These are phyloP conservation scores for Falco peregrinus DNA, from an alignment of 2,797 vertebrate genomes.

Conservation along the genomic window DNA sequence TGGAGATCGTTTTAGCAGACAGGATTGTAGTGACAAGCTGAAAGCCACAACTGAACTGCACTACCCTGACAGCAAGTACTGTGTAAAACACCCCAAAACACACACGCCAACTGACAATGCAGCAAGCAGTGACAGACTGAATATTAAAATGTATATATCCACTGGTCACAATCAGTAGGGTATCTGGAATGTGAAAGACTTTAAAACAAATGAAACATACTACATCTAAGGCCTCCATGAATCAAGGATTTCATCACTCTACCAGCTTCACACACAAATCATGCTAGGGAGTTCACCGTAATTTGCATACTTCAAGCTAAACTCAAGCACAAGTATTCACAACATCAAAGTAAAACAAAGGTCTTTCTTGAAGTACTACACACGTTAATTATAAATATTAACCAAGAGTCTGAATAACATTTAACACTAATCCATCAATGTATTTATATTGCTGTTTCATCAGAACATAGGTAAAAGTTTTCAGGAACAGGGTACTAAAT, in stretches of 20 bases:
- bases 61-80: neutral
- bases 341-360: neutral
- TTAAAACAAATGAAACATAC: neutral
- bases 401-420: neutral
- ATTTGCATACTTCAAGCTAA: neutral
- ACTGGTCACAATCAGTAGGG: neutral
- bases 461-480: neutral
- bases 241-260: neutral
- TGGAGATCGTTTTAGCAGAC: neutral
- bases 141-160: neutral
- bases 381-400: neutral
- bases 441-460: neutral
- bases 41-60: neutral
- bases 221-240: neutral
- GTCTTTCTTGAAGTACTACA: neutral
- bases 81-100: neutral
- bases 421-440: neutral
- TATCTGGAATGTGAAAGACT: neutral
- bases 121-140: neutral
- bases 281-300: neutral
- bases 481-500: neutral
- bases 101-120: accelerated
- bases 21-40: accelerated
- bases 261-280: neutral
- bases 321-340: neutral